Base-by-base conservation (phyloP, 30 jellyfish, hydroid and myxozoan genomes). In the Catostylus mosaicus region DNA sequence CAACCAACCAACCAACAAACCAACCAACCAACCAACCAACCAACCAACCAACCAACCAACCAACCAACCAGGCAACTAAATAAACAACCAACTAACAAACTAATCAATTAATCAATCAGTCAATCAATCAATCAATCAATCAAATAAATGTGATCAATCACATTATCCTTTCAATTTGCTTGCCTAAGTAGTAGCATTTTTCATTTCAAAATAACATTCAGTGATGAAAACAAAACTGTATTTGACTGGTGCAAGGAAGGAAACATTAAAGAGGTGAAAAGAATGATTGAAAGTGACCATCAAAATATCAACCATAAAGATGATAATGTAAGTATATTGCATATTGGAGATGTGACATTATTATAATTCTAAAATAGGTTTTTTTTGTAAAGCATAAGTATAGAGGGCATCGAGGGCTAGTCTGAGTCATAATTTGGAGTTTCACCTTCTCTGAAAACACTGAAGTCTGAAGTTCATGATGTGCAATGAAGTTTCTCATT, bases 191-290 rank as follows among this genome's bases (percentile, higher is more conserved):
- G 60, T 46, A 46, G 60, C 11, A 46, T 9, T 31, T 22, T 65
- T 65, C 34, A 9, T 65, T 6, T 22, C 7, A 26, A 26, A 30
- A 65, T 65, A 0, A 24, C 18, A 30, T 30, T 67, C 37, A 80
- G 94, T 30, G 95, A 91, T 52, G 84, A 63, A 64, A 87, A 88
- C 70, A 93, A 87, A 74, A 85, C 96, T 20, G 52, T 82, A 19
- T 88, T 93, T 75, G 94, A 93, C 40, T 85, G 92, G 92, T 93
- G 99, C 87, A 79, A 93, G 73, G 94, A 77, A 33, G 97, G 97
- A 18, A 60, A 77, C 54, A 26, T 88, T 26, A 36, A 71, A 37
- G 48, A 83, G 43, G 89, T 87, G 26, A 20, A 27, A 22, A 82
- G 51, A 33, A 30, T 82, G 52, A 35, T 84, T 19, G 51, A 38